Percentiles rank a stretch among this genome's conserved stretches.
These are phyloP conservation scores for Napeogenes sylphis DNA, from an alignment of 2,888 invertebrate genomes.

Conservation along the genomic window DNA sequence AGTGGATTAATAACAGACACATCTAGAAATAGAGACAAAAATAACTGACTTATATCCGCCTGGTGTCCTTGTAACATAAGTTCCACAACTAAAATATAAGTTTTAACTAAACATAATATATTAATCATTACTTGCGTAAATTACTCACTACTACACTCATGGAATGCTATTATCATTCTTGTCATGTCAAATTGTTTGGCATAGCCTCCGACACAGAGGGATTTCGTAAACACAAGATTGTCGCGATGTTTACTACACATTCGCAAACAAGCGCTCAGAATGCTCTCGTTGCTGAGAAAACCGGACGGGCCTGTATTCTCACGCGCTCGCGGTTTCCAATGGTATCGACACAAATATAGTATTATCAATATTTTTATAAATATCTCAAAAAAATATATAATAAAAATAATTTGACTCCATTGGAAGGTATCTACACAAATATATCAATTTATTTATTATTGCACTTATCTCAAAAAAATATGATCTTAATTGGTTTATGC, in stretches of 20 bases:
- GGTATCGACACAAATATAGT: constrained; percentile 38
- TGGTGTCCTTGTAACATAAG: no score
- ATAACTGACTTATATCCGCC: background rate
- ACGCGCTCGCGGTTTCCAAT: constrained; percentile 49
- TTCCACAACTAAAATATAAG: no score
- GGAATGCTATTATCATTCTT: background rate
- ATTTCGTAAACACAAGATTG: constrained; percentile 22
- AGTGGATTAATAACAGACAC: no score
- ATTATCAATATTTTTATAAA: background rate
- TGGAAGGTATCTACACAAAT: no score
- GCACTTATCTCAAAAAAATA: no score
- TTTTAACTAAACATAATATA: no score
- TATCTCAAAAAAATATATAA: background rate
- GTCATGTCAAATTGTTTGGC: constrained; percentile 1
- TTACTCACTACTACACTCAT: background rate
- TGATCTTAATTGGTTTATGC: background rate
- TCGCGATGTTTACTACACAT: constrained; percentile 44
- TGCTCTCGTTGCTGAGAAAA: constrained; percentile 58
- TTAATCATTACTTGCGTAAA: no score
- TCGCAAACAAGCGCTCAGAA: constrained; percentile 59
- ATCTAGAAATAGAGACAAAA: background rate
- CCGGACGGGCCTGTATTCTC: constrained; percentile 53
- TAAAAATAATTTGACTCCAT: no score
- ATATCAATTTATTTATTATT: no score
- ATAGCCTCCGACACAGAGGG: constrained; percentile 11